Percentiles rank a stretch among this genome's conserved stretches.
phyloP scores from a whole-genome alignment of 2,113 vertebrate species.

The Candoia aspera region DNA sequence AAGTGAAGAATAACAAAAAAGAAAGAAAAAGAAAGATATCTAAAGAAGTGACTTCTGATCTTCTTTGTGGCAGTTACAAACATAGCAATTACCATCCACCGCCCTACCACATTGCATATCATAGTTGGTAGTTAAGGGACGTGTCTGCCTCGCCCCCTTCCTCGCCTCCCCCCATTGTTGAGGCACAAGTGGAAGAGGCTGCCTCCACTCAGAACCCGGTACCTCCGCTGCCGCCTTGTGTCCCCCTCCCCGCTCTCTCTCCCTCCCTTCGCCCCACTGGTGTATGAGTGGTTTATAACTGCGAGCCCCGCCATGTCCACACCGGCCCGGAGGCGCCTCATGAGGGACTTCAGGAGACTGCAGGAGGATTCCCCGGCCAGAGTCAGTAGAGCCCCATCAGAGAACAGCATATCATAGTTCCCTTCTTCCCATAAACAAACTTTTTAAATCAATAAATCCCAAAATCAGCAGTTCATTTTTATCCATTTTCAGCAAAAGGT shows the following conservation, averaged over 20 bases:
- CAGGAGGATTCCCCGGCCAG: no score
- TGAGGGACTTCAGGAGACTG: constrained; percentile 98
- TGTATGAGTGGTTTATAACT: constrained; percentile 60
- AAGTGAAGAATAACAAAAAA: background rate
- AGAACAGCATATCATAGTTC: no score
- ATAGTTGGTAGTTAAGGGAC: background rate
- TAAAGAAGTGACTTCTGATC: background rate
- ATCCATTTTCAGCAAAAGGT: background rate
- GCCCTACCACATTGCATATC: background rate
- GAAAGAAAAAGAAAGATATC: background rate
- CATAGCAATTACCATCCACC: background rate
- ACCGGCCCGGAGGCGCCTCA: constrained; percentile 93
- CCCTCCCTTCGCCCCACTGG: background rate
- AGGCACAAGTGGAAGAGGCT: constrained; percentile 47
- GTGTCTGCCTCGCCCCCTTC: background rate
- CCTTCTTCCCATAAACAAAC: background rate
- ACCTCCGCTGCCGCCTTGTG: background rate
- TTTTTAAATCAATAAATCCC: background rate
- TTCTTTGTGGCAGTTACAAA: background rate
- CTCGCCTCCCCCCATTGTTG: background rate
- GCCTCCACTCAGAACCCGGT: constrained; percentile 19
- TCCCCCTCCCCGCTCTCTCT: background rate
- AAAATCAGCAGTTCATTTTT: background rate
- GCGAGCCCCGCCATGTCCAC: constrained; percentile 84
- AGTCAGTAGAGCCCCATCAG: no score